phyloP scores from a whole-genome alignment of 2,888 invertebrate genomes.

The Andrena minutula region DNA sequence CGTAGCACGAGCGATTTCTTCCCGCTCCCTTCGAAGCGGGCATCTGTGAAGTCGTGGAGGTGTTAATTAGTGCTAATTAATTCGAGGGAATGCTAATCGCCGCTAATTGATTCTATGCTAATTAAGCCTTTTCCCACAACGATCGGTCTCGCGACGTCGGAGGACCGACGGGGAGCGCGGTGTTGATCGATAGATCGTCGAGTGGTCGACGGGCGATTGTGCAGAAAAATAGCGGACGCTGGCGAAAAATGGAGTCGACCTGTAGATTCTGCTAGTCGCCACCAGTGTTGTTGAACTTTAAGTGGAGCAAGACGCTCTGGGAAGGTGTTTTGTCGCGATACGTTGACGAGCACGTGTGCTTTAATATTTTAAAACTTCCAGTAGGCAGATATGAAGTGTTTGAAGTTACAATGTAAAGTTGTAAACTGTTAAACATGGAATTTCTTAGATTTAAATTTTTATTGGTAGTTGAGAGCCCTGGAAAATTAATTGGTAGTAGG shows the following conservation, averaged over 20 bases:
- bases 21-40: background rate
- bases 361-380: no score
- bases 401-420: no score
- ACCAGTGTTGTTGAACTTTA: conserved; percentile 18
- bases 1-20: conserved; percentile 35
- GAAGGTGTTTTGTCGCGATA: no score
- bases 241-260: conserved; percentile 27
- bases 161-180: background rate
- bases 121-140: conserved; percentile 49
- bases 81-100: conserved; percentile 56
- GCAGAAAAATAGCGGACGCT: conserved; percentile 5
- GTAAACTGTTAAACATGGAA: no score
- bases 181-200: conserved; percentile 36
- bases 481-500: no score
- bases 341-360: no score
- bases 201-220: conserved; percentile 21
- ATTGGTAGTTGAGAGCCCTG: no score
- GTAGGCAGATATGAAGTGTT: no score
- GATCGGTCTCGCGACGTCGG: conserved; percentile 17
- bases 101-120: conserved; percentile 61
- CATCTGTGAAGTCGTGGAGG: conserved; percentile 30
- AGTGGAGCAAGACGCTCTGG: background rate
- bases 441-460: no score
- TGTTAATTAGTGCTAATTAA: conserved; percentile 62
- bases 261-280: conserved; percentile 18